phyloP scores from a whole-genome alignment of 1,140 invertebrate species.

The Euglossa dilemma region DNA sequence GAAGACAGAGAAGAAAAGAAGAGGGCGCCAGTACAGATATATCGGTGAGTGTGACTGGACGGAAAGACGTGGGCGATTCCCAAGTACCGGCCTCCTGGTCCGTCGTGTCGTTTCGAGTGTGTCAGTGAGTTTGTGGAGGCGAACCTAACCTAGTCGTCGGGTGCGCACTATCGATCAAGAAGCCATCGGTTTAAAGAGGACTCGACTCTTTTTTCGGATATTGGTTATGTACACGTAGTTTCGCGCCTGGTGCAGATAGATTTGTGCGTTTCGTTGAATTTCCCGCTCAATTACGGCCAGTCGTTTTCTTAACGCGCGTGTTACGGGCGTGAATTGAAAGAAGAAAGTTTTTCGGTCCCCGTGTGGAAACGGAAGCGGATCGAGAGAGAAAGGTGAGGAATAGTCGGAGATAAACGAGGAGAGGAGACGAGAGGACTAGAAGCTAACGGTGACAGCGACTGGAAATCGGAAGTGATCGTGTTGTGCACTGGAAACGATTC shows the following conservation, averaged over 20 bases:
- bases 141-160: constrained; percentile 66
- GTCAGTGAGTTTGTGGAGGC: constrained; percentile 72
- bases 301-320: background rate
- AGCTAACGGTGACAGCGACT: background rate
- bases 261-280: constrained; percentile 20
- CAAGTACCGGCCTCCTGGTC: constrained; percentile 53
- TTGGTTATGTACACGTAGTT: background rate
- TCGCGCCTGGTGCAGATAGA: background rate
- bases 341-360: background rate
- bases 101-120: constrained; percentile 54
- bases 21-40: constrained; percentile 66
- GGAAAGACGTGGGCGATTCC: constrained; percentile 71
- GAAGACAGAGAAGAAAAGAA: constrained; percentile 46
- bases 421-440: background rate
- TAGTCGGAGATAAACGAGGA: background rate
- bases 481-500: constrained; percentile 59
- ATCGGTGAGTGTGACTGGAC: constrained; percentile 58
- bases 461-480: constrained; percentile 45
- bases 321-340: background rate
- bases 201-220: background rate
- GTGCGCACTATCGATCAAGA: constrained; percentile 55
- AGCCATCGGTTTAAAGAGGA: constrained; percentile 35
- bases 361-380: background rate
- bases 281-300: background rate
- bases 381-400: background rate